Evolutionary conservation across 1,140 invertebrate genomes (phyloP), one percentile per base, ranked within the genome.

Genomic region (Eriosoma lanigerum): DNA sequence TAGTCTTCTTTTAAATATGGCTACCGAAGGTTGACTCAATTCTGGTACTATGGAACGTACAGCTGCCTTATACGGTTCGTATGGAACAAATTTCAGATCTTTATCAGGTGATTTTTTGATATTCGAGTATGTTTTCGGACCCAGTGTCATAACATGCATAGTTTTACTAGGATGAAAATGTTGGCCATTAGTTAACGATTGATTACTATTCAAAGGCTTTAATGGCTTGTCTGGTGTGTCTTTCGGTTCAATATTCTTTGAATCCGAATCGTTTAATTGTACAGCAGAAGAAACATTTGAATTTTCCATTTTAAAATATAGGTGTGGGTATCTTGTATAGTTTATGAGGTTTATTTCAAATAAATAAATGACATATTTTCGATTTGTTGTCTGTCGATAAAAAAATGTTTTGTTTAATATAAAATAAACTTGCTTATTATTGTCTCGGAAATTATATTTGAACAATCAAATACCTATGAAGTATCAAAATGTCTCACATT

Each of bases 11-110:
- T 86, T 62, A 81, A 58, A 81, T 83, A 52, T 80, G 81, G 54
- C 88, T 87, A 80, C 88, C 83, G 46, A 84, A 9, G 73, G 54
- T 44, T 60, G 21, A 60, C 52, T 58, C 3, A 76, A 76, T 44
- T 76, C 83, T 10, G 90, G 88, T 62, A 91, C 87, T 81, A 95
- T 92, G 62, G 92, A 92, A 85, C 91, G 93, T 0, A 94, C 91
- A 82, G 94, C 93, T 78, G 90, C 93, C 84, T 94, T 93, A 83
- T 95, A 96, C 0, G 94, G 94, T 84, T 96, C 94, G 83, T 93
- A 95, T 1, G 94, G 94, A 26, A 96, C 89, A 86, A 96, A 96
- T 85, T 93, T 94, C 1, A 93, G 92, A 83, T 92, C 91, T 83
- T 91, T 93, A 0, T 88, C 89, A 4, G 73, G 54, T 0, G 73